Evolutionary conservation across 2,113 vertebrate species (phyloP), one percentile per base, ranked within the genome.

Genomic region (Hemibagrus wyckioides): DNA sequence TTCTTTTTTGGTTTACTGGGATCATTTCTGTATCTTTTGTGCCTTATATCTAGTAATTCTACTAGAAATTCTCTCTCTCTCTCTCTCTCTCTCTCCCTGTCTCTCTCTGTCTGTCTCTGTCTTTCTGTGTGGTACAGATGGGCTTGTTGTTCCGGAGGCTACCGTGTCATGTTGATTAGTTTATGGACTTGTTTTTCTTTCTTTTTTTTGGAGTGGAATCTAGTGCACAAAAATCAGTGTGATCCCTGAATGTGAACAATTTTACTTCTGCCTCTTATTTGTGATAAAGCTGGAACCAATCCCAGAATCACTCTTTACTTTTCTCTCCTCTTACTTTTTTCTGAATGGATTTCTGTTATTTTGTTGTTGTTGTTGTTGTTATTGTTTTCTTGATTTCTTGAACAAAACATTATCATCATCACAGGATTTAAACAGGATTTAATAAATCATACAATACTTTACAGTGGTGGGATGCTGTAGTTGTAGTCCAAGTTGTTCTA

Each of bases 91-190:
- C 89, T 89, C 25, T 50, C 52, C 76, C 15, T 69, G 14, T 86
- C 65, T 82, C 67, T 82, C 50, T 77, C 83, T 87, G 36, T 87
- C 88, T 82, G 48, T 84, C 83, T 86, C 54, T 75, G 23, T 44
- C 63, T 82, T 33, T 44, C 5, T 75, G 65, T 83, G 41, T 61
- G 52, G 28, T 81, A 21, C 75, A 79, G 28, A 52, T 79, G 30
- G 75, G 25, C n/a, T 79, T 79, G 19, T 59, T 79, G 9, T 63
- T 85, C 84, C 30, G 10, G 57, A 52, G 41, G 84, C 39, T 65
- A 48, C 57, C 7, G n/a, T 85, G 75, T 79, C 84, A 79, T 85
- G 71, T 44, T 85, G 84, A 76, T 85, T 48, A n/a, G 69, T 57
- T 73, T 39, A 73, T 25, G 23, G 36, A 30, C 21, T 71, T 59